Evolutionary conservation across 2,797 vertebrate genomes (phyloP), one percentile per base, ranked within the genome.

Genomic region (Pempheris klunzingeri): DNA sequence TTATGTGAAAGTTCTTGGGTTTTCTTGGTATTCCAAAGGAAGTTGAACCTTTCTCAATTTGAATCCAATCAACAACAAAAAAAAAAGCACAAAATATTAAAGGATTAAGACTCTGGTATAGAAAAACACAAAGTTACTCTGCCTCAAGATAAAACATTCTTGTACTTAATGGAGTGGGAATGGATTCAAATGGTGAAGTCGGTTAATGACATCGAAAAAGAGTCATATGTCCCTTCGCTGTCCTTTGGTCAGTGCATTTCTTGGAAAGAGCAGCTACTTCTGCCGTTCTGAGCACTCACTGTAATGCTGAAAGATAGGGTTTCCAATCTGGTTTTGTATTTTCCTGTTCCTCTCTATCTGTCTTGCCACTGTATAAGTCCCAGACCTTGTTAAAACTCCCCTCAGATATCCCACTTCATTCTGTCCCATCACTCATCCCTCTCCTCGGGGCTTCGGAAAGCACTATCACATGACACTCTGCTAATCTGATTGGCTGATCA

Each of bases 401-500:
- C 73, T 82, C 80, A 87, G 85, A 91, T 85, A 88, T 86, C 78
- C 82, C 66, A 62, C 74, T 87, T 78, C 63, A 87, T 86, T 87
- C 80, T 55, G 71, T 65, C 76, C 83, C 84, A 88, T 92, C 91
- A 86, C 80, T 90, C 89, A 89, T 70, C 79, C 12, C 55, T 43
- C 63, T 88, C 88, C 87, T 84, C 78, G 0, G 83, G 86, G 87
- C 82, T 71, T 70, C 24, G 0, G 78, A 80, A 81, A 82, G 87
- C 68, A 67, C 85, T 83, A 88, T 92, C 91, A 76, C 84, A 89
- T 88, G 81, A 86, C 85, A 71, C 62, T n/a, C 26, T 4, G 73
- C 87, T 92, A 91, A 93, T 93, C 91, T 93, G 90, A 93, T 91
- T 90, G 92, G 90, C 91, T 87, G 88, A 92, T 93, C 87, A 86